phyloP scores from a whole-genome alignment of 2,888 invertebrate genomes.

The Hyles lineata region DNA sequence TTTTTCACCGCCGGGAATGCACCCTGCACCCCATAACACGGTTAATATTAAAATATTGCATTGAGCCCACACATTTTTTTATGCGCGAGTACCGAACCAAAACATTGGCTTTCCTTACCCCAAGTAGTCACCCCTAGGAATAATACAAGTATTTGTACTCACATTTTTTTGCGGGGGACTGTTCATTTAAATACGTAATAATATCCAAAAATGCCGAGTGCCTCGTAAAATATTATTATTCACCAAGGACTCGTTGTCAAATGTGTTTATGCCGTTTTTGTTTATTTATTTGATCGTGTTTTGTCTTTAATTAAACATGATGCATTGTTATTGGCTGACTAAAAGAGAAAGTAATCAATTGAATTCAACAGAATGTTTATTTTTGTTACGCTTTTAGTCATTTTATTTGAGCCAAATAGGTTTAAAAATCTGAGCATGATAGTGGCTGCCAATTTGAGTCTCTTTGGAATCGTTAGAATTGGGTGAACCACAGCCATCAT shows the following conservation, averaged over 20 bases:
- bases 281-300: conserved; percentile 1
- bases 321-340: background rate
- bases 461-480: too few relatives aligned
- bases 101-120: conserved; percentile 77
- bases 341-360: too few relatives aligned
- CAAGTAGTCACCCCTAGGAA: conserved; percentile 70
- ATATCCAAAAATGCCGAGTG: conserved; percentile 56
- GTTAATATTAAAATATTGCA: conserved; percentile 85
- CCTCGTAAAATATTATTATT: conserved; percentile 45
- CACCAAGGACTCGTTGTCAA: conserved; percentile 10
- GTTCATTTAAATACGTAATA: conserved; percentile 68
- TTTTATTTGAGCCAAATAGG: too few relatives aligned
- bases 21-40: conserved; percentile 75
- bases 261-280: conserved; percentile 9
- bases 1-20: conserved; percentile 61
- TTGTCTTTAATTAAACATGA: background rate
- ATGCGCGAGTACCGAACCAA: conserved; percentile 65
- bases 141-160: conserved; percentile 83
- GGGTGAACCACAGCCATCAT: too few relatives aligned
- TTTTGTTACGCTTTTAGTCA: too few relatives aligned
- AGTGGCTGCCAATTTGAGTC: too few relatives aligned
- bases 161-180: conserved; percentile 67
- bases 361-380: too few relatives aligned
- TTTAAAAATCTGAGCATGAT: too few relatives aligned
- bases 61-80: conserved; percentile 80